Evolutionary conservation across 1,140 invertebrate genomes (phyloP).

Genomic region (Drosophila pandora): DNA sequence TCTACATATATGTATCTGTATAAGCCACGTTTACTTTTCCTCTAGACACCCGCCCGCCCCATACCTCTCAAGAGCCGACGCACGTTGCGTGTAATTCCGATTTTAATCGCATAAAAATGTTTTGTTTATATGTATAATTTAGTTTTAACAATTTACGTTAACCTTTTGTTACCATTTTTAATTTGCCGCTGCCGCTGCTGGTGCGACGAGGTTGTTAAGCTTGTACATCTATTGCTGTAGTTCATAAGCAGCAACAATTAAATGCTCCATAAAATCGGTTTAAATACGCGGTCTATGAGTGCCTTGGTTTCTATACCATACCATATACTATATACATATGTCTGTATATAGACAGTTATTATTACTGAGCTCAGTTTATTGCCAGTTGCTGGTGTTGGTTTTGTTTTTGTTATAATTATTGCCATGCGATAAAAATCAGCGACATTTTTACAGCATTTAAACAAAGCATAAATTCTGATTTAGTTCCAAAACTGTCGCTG

Average conservation of each 20-base stretch:
- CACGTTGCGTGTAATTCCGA: conserved; percentile 82
- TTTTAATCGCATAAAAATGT: conserved; percentile 82
- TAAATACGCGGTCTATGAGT: conserved; percentile 70
- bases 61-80: conserved; percentile 49
- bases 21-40: neutral
- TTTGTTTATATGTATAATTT: conserved; percentile 83
- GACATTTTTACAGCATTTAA: conserved; percentile 82
- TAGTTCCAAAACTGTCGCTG: conserved; percentile 73
- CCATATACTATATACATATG: neutral
- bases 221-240: conserved; percentile 32
- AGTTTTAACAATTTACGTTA: conserved; percentile 81
- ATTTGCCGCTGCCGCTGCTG: conserved; percentile 47
- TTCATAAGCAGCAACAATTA: conserved; percentile 80
- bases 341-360: conserved; percentile 72
- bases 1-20: neutral
- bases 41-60: neutral
- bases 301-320: conserved; percentile 8
- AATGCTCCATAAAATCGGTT: conserved; percentile 80
- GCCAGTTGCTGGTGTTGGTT: neutral
- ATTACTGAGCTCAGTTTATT: conserved; percentile 43
- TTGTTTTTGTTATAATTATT: conserved; percentile 71
- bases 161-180: conserved; percentile 82
- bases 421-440: conserved; percentile 74
- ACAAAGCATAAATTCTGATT: conserved; percentile 82
- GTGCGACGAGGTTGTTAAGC: conserved; percentile 29